A percentile compares a stretch with the other conserved stretches of the same genome.
These are phyloP conservation scores for Catonia carolina DNA, from an alignment of 2,888 invertebrate species.

Conservation along the genomic window DNA sequence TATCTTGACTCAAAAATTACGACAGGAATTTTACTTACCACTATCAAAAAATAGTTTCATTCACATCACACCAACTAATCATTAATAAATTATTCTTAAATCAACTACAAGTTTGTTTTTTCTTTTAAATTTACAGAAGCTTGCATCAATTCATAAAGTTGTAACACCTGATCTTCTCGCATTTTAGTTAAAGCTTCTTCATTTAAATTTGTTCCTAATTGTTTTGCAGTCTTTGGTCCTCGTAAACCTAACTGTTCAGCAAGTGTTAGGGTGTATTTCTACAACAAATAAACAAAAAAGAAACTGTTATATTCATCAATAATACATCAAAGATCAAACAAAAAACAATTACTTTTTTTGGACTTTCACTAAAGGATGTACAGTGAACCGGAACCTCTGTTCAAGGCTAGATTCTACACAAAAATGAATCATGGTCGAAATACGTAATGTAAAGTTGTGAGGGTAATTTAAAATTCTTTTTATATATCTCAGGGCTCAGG, in stretches of 20 bases:
- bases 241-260: conserved; percentile 65
- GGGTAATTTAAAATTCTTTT: too few relatives aligned
- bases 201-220: conserved; percentile 58
- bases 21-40: too few relatives aligned
- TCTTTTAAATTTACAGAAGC: conserved; percentile 47
- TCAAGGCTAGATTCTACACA: too few relatives aligned
- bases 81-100: too few relatives aligned
- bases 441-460: too few relatives aligned
- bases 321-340: conserved; percentile 9
- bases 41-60: too few relatives aligned
- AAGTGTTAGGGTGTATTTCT: conserved; percentile 71
- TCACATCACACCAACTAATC: too few relatives aligned
- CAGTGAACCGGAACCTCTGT: too few relatives aligned
- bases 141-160: conserved; percentile 74
- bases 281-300: conserved; percentile 34
- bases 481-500: too few relatives aligned
- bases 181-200: conserved; percentile 59
- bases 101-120: too few relatives aligned
- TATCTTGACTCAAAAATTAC: too few relatives aligned
- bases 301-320: conserved; percentile 21
- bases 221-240: conserved; percentile 51
- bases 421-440: background rate
- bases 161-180: conserved; percentile 74
- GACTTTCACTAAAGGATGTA: background rate
- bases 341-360: background rate